These are phyloP conservation scores for Anarhynchus alexandrinus DNA, from an alignment of 2,113 vertebrate genomes.

Conservation along the genomic window DNA sequence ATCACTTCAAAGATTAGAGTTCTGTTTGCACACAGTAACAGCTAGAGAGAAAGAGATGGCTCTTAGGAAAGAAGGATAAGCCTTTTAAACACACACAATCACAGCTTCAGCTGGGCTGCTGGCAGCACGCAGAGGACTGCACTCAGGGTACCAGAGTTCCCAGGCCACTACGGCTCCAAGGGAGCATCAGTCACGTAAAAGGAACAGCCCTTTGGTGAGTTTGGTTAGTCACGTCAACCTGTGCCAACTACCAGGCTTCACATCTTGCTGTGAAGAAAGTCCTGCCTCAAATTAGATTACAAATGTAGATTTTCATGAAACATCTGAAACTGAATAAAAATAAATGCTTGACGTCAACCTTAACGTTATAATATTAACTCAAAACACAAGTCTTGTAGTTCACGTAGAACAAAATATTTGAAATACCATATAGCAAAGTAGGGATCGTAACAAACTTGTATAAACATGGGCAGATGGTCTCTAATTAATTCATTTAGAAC, in stretches of 20 bases:
- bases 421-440: neutral
- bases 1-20: neutral
- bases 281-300: neutral
- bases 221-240: neutral
- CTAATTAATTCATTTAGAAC: neutral
- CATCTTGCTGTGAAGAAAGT: neutral
- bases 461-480: neutral
- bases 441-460: neutral
- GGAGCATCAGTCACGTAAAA: neutral
- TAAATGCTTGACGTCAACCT: neutral
- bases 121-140: rapidly evolving
- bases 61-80: neutral
- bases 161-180: neutral
- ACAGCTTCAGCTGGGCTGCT: neutral
- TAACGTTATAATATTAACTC: neutral
- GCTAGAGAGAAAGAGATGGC: neutral
- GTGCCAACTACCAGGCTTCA: neutral
- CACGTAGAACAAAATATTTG: neutral
- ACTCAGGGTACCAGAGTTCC: neutral
- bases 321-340: neutral
- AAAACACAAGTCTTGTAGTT: neutral
- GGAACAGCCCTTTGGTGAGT: neutral
- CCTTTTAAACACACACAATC: neutral
- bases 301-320: neutral
- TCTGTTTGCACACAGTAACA: neutral